Evolutionary conservation across 1,140 invertebrate species (phyloP).

Genomic region (Drosophila nigrodunni): DNA sequence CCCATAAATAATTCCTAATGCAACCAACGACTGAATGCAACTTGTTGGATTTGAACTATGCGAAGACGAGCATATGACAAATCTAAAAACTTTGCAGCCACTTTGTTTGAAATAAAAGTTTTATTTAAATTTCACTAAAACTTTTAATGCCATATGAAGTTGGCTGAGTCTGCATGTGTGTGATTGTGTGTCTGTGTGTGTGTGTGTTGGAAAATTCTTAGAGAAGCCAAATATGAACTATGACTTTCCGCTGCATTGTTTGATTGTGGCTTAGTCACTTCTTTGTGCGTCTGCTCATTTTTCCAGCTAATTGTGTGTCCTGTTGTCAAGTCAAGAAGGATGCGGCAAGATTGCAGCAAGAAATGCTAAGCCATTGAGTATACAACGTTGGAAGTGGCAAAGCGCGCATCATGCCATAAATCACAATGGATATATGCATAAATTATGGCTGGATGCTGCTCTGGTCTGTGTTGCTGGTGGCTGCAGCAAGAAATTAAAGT

Average conservation of each 20-base stretch:
- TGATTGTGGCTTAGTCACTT: conserved; percentile 61
- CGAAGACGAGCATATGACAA: conserved; percentile 70
- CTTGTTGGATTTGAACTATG: conserved; percentile 33
- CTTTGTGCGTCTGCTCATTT: conserved; percentile 68
- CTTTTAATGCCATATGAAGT: conserved; percentile 41
- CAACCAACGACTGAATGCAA: conserved; percentile 3
- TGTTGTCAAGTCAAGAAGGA: conserved; percentile 22
- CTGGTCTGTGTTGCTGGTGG: conserved; percentile 12
- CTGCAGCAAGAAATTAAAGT: conserved; percentile 45
- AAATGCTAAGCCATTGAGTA: conserved; percentile 67
- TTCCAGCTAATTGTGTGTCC: conserved; percentile 75
- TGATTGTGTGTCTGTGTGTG: background rate
- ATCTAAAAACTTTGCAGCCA: conserved; percentile 71
- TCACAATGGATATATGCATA: conserved; percentile 81
- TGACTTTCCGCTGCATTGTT: conserved; percentile 57
- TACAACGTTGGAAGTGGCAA: conserved; percentile 8
- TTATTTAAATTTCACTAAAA: conserved; percentile 55
- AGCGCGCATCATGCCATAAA: conserved; percentile 61
- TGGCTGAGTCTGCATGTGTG: background rate
- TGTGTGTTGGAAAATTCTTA: background rate
- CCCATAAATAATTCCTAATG: background rate
- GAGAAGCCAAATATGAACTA: conserved; percentile 26
- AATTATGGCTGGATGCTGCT: conserved; percentile 62
- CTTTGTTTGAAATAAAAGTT: conserved; percentile 42
- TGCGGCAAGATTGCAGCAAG: conserved; percentile 47